Base-by-base conservation (phyloP, 2,888 invertebrate species). In the Xylocampa areola region DNA sequence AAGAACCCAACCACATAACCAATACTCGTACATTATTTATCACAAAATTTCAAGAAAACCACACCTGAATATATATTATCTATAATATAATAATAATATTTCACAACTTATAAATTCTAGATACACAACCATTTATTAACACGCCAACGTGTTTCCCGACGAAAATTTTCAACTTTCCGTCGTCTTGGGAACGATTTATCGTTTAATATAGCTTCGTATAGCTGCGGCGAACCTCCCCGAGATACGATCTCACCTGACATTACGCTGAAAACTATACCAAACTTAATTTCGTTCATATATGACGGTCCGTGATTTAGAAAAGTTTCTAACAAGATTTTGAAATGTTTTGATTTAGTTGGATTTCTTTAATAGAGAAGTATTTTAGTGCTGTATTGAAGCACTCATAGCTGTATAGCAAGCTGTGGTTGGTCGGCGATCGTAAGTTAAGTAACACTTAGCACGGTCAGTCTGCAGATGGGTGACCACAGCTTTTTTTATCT, bases 161-260 rank as follows among this genome's bases (percentile, higher is more conserved):
- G 60, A 64, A 76, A 76, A 77, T 70, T 75, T 69, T 67, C 67
- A 75, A 72, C 72, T 73, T 72, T 68, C 65, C 65, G 73, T 73
- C 72, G 73, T 55, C 70, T 66, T 10, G 63, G 64, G 61, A 50
- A 69, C 75, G 66, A 78, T 78, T 78, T 78, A 78, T 78, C 68
- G 75, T 76, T 72, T 69, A 78, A 78, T 78, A 76, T 66, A 77
- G 66, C 75, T 65, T 64, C 59, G 21, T 49, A 55, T 53, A 66
- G 55, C 65, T 48, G 51, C 57, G 67, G 63, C 60, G 53, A 54
- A 49, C 53, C 50, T 16, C 25, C 52, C 50, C 39, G 53, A 60
- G 72, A 63, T 71, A 61, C 13, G 33, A 54, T 53, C 53, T 37
- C 40, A 68, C 67, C 67, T 68, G 68, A 58, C 68, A 68, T 49